Percentiles rank a stretch among this genome's conserved stretches.
Conservation (phyloP, 2,888 invertebrate species). For the Perdita meconis region DNA sequence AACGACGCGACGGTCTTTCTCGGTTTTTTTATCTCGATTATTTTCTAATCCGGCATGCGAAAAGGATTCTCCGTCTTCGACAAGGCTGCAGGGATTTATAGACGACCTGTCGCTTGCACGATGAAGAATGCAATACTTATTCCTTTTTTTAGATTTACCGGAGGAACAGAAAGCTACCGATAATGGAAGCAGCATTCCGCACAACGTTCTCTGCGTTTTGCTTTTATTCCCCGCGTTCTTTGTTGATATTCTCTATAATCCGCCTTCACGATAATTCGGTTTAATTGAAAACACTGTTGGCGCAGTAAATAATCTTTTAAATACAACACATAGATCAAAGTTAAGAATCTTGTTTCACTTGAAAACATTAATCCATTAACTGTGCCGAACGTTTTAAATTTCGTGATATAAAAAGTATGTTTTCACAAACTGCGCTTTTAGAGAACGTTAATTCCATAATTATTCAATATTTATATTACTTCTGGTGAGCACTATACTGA, state of each 20-base stretch:
- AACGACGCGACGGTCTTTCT: constrained; percentile 22
- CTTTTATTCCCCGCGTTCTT: constrained; percentile 6
- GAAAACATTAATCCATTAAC: neutral
- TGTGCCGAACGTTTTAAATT: too few relatives aligned
- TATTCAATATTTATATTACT: too few relatives aligned
- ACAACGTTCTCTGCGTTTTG: neutral
- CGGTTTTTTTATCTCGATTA: neutral
- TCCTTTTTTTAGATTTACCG: constrained; percentile 19
- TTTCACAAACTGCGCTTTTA: too few relatives aligned
- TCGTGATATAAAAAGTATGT: too few relatives aligned
- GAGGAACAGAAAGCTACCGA: constrained; percentile 17
- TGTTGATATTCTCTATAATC: constrained; percentile 3
- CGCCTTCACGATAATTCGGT: neutral
- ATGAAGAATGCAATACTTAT: constrained; percentile 41
- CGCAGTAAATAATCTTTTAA: constrained; percentile 12
- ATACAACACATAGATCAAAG: constrained; percentile 2
- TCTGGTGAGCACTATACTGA: too few relatives aligned
- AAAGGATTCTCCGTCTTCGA: constrained; percentile 29
- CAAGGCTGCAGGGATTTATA: constrained; percentile 35
- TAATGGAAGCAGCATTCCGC: constrained; percentile 14
- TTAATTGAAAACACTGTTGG: constrained; percentile 20
- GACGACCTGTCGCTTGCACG: constrained; percentile 49
- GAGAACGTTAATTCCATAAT: too few relatives aligned
- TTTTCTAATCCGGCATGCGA: constrained; percentile 16
- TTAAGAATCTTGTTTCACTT: neutral